Evolutionary conservation across 2,888 invertebrate genomes (phyloP).

Genomic region (Diplolepis rosae): DNA sequence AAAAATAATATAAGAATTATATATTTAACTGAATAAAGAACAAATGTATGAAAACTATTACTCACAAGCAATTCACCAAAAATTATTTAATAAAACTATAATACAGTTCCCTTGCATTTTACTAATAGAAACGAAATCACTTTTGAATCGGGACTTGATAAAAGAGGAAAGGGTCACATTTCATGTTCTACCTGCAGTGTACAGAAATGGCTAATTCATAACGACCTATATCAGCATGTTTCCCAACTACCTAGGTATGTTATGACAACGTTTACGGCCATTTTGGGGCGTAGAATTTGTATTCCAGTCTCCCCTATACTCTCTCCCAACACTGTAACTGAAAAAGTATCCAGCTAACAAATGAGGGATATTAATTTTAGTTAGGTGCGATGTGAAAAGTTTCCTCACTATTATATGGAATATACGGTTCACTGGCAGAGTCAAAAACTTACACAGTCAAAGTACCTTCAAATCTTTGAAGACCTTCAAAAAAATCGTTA

Average conservation of each 20-base stretch:
- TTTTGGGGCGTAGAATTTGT: slow-evolving; percentile 62
- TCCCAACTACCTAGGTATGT: slow-evolving; percentile 60
- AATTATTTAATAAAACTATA: too few relatives aligned
- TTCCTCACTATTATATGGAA: slow-evolving; percentile 27
- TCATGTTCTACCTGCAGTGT: slow-evolving; percentile 53
- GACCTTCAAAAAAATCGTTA: too few relatives aligned
- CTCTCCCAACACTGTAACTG: slow-evolving; percentile 42
- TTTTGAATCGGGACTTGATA: not conserved
- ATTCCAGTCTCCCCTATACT: slow-evolving; percentile 41
- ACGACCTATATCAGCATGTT: slow-evolving; percentile 63
- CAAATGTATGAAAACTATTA: too few relatives aligned
- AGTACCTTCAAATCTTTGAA: not conserved
- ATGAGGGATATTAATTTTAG: slow-evolving; percentile 67
- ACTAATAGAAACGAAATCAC: not conserved
- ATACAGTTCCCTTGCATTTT: too few relatives aligned
- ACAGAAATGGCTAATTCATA: slow-evolving; percentile 60
- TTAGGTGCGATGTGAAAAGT: slow-evolving; percentile 45
- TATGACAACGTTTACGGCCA: slow-evolving; percentile 69
- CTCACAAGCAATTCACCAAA: too few relatives aligned
- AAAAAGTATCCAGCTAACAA: slow-evolving; percentile 60
- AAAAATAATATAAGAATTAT: too few relatives aligned
- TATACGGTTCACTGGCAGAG: not conserved
- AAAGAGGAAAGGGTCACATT: not conserved
- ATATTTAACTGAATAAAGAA: too few relatives aligned
- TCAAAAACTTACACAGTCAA: not conserved